phyloP scores from a whole-genome alignment of 2,113 vertebrate species.

The Gobiocypris rarus region DNA sequence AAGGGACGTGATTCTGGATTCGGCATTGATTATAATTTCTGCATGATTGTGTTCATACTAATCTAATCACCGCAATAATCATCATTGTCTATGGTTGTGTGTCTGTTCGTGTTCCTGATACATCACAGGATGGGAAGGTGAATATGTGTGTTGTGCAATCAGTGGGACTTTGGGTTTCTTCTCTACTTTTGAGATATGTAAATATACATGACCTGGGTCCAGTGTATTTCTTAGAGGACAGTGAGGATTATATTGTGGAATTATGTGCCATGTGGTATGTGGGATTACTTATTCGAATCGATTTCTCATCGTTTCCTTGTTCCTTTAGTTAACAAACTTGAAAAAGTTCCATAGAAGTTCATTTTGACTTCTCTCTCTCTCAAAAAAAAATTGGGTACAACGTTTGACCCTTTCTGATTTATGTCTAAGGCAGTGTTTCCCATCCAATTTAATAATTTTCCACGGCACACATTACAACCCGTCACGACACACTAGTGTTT shows the following conservation, averaged over 20 bases:
- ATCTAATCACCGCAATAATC: conserved; percentile 22
- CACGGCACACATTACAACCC: too few species aligned
- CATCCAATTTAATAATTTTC: too few species aligned
- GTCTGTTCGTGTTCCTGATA: conserved; percentile 72
- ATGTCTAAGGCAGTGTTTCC: too few species aligned
- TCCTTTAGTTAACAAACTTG: conserved; percentile 4
- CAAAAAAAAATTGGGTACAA: too few species aligned
- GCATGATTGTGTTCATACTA: conserved; percentile 35
- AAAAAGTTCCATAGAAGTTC: not conserved
- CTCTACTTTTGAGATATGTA: not conserved
- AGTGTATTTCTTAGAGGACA: conserved; percentile 24
- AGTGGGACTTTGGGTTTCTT: conserved; percentile 5
- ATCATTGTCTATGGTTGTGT: conserved; percentile 33
- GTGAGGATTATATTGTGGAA: not conserved
- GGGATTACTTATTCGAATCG: not conserved
- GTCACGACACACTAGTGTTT: too few species aligned
- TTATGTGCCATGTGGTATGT: not conserved
- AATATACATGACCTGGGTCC: conserved; percentile 29
- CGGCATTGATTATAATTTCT: not conserved
- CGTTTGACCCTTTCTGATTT: not conserved
- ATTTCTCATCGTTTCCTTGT: conserved; percentile 58
- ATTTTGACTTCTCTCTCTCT: not conserved
- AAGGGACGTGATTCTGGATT: not conserved
- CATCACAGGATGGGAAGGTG: conserved; percentile 87
- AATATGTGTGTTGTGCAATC: conserved; percentile 71